Conservation (phyloP, 2,797 vertebrate genomes). For the Lepus oiostolus region DNA sequence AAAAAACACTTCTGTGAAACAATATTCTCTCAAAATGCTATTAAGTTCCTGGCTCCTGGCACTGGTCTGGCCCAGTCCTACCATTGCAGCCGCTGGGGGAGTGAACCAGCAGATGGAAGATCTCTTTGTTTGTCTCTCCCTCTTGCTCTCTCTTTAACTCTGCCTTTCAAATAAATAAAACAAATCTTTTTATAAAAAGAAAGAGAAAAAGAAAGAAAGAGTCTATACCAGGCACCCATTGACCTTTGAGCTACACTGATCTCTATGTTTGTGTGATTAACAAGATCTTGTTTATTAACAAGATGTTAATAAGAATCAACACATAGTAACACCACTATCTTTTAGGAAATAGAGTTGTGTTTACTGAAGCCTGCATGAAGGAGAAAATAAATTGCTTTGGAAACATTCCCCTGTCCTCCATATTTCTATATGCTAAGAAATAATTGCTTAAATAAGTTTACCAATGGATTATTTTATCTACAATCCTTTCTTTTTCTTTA, state of each 20-base stretch:
- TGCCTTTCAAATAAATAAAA: no score
- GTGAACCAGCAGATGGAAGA: no score
- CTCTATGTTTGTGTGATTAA: background rate
- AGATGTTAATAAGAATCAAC: constrained; percentile 31
- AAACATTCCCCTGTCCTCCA: background rate
- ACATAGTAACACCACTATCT: background rate
- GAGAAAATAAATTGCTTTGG: constrained; percentile 7
- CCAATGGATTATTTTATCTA: constrained; percentile 29
- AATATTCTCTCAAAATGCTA: background rate
- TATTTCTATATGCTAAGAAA: constrained; percentile 7
- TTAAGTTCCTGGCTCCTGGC: background rate
- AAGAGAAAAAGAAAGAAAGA: background rate
- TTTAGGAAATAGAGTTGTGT: constrained; percentile 9
- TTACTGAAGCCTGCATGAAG: background rate
- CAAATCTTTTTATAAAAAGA: no score
- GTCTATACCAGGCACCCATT: background rate
- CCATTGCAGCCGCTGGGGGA: no score
- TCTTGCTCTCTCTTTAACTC: no score
- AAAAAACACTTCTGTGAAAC: background rate
- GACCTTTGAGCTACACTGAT: background rate
- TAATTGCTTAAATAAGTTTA: constrained; percentile 41
- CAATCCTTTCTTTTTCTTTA: constrained; percentile 48
- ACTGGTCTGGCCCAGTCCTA: no score
- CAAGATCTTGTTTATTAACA: background rate
- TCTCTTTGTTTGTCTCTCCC: no score